phyloP scores from a whole-genome alignment of 2,797 vertebrate species.

The Okamejei kenojei region DNA sequence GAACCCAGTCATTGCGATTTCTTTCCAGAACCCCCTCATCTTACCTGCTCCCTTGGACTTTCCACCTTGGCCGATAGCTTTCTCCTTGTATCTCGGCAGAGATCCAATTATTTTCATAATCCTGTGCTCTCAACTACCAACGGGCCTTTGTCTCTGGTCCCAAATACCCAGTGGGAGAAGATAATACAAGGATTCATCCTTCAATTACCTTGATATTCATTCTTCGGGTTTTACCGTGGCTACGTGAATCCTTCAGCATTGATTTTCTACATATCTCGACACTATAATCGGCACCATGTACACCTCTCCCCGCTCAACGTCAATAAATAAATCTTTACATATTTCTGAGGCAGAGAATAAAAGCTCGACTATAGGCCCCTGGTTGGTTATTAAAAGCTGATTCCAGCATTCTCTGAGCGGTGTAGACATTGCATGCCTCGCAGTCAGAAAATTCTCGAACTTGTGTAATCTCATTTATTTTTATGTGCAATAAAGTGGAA shows the following conservation, averaged over 20 bases:
- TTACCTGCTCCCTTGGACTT: background rate
- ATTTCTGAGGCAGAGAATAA: conserved; percentile 4
- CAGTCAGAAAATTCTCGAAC: conserved; percentile 9
- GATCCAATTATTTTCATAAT: background rate
- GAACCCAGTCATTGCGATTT: background rate
- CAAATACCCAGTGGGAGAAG: background rate
- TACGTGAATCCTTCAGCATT: background rate
- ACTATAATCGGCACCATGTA: too few relatives aligned
- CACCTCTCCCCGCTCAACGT: background rate
- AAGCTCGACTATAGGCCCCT: background rate
- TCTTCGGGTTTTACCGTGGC: background rate
- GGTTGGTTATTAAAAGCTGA: background rate
- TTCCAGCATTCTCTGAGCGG: conserved; percentile 14
- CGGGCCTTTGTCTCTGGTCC: background rate
- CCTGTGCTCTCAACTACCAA: background rate
- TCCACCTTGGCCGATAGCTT: background rate
- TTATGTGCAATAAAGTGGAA: conserved; percentile 38
- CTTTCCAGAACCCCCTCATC: background rate
- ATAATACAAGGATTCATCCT: too few relatives aligned
- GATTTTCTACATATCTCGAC: background rate
- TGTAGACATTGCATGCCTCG: background rate
- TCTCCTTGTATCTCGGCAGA: background rate
- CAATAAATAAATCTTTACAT: conserved; percentile 22
- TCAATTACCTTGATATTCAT: background rate
- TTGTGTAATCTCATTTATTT: conserved; percentile 37